A percentile compares a stretch with the other conserved stretches of the same genome.
These are phyloP conservation scores for Microcebus lehilahytsara DNA, from an alignment of 2,113 vertebrate genomes.

Conservation along the genomic window DNA sequence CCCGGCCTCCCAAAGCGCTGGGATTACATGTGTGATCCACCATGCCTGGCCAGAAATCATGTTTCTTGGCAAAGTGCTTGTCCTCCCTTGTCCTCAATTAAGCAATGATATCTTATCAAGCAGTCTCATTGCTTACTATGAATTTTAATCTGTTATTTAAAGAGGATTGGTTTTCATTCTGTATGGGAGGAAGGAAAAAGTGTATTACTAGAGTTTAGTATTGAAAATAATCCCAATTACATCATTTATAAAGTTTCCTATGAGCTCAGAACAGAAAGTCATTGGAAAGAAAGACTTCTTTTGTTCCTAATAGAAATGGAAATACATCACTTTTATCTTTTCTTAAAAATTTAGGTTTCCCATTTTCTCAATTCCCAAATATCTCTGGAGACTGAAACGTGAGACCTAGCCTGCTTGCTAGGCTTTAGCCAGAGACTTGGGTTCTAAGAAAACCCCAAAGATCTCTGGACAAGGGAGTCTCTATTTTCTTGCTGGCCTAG, in stretches of 20 bases:
- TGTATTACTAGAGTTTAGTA: not conserved
- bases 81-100: not conserved
- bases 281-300: not conserved
- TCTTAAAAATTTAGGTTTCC: not conserved
- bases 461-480: not conserved
- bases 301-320: not conserved
- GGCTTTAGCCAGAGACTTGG: not conserved
- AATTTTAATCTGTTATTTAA: not conserved
- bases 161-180: not conserved
- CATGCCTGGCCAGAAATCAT: too few species aligned
- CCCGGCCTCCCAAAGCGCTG: too few species aligned
- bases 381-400: not conserved
- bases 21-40: too few species aligned
- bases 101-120: not conserved
- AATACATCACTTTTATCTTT: not conserved
- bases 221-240: not conserved
- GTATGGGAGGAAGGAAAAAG: not conserved
- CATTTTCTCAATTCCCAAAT: not conserved
- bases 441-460: not conserved
- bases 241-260: not conserved
- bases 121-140: not conserved
- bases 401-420: not conserved
- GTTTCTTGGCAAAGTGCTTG: not conserved
- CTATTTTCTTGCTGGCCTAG: not conserved
- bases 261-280: not conserved